Percentiles rank a stretch among this genome's conserved stretches.
Evolutionary conservation across 2,888 invertebrate genomes (phyloP).

Genomic region (Hartigia nigra): DNA sequence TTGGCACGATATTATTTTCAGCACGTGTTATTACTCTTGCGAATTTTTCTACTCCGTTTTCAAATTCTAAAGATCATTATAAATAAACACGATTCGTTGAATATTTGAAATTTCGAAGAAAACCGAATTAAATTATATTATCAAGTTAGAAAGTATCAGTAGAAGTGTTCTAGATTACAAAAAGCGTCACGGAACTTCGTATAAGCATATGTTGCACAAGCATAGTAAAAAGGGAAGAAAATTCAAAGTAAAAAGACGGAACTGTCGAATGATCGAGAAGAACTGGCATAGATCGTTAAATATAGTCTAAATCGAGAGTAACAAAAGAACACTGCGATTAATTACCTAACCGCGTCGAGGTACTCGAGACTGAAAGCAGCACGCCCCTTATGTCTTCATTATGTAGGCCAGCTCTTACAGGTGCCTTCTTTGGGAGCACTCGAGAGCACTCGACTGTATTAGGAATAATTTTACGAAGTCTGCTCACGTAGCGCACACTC

Average conservation of each 20-base stretch:
- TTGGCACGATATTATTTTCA: background rate
- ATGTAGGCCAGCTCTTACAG: conserved; percentile 55
- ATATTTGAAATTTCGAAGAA: background rate
- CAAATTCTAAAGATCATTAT: background rate
- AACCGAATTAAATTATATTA: too few relatives aligned
- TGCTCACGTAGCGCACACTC: conserved; percentile 47
- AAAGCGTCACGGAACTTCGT: too few relatives aligned
- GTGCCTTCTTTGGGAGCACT: conserved; percentile 48
- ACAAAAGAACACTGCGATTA: conserved; percentile 40
- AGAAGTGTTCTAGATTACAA: too few relatives aligned
- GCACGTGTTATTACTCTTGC: background rate
- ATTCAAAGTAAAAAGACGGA: background rate
- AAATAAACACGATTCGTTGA: background rate
- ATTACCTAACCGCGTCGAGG: conserved; percentile 34
- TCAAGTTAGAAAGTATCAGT: too few relatives aligned
- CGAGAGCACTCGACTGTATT: conserved; percentile 42
- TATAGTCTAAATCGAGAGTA: conserved; percentile 27
- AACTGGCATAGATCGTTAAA: background rate
- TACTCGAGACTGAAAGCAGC: conserved; percentile 24
- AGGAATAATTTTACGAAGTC: conserved; percentile 49
- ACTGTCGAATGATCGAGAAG: background rate
- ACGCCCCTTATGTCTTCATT: conserved; percentile 55
- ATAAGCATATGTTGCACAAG: background rate
- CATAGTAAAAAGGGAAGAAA: background rate
- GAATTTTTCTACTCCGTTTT: background rate